Base-by-base conservation (phyloP, 2,888 invertebrate species). In the Schizaphis graminum region DNA sequence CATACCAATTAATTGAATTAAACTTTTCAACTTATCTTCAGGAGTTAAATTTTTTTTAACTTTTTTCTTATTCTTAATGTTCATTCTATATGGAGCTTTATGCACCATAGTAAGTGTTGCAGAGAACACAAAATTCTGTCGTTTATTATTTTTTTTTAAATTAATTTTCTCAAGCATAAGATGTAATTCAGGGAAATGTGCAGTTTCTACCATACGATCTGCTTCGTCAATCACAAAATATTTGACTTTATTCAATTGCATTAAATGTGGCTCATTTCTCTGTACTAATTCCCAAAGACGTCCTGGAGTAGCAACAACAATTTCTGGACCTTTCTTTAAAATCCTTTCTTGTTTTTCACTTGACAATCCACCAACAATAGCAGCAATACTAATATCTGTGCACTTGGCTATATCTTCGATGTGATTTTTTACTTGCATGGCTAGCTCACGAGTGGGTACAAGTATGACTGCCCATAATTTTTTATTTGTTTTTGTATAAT, bases 121-220 rank as follows among this genome's bases (percentile, higher is more conserved):
- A 0, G 99, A 99, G 96, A 99, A 99, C 0, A 99, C 98, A 95
- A 99, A 99, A 95, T 98, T 99, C 96, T 99, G 99, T 4, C 99
- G 96, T 85, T 96, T 97, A 0, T 95, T 95, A 0, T 95, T 95
- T 84, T 97, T 97, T 95, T 98, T 97, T 28, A 96, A 96, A 96
- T 99, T 99, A 13, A 99, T 96, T 0, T 97, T 96, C 95, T 98
- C 98, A 10, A 99, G 96, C 84, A 99, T 96, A 28, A 97, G 97
- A 47, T 98, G 97, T 4, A 99, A 96, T 96, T 99, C 99, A 95
- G 98, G 97, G 96, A 99, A 99, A 96, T 99, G 99, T 0, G 99
- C 99, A 95, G 97, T 97, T 96, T 99, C 99, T 35, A 99, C 96
- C 99, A 99, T 99, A 94, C 99, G 97, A 96, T 99, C 99, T 0